phyloP scores from a whole-genome alignment of 2,797 vertebrate genomes.

The Moxostoma hubbsi region DNA sequence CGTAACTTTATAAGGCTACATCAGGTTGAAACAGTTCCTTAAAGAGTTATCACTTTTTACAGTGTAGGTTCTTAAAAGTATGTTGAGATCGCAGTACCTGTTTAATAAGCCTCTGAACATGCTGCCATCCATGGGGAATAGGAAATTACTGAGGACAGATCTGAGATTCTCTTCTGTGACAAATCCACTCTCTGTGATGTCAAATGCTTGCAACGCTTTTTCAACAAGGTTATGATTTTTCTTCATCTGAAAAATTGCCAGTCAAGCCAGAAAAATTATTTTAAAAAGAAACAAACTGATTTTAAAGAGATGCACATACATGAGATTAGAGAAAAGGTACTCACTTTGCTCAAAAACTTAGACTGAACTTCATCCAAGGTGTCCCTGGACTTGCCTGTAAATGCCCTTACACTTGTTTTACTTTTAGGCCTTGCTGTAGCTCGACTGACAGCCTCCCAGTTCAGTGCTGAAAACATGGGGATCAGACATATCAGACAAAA shows the following conservation, averaged over 20 bases:
- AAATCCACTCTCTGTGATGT: conserved; percentile 68
- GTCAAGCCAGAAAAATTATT: neutral
- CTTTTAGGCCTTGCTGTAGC: conserved; percentile 53
- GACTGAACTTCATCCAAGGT: conserved; percentile 65
- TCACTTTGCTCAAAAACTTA: conserved; percentile 73
- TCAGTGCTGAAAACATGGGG: conserved; percentile 38
- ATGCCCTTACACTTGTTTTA: conserved; percentile 26
- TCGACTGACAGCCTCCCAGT: conserved; percentile 50
- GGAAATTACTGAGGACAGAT: conserved; percentile 75
- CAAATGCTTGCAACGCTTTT: conserved; percentile 75
- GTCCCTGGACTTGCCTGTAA: conserved; percentile 25
- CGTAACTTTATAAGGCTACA: no score
- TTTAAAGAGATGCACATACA: neutral
- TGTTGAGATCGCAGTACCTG: conserved; percentile 63
- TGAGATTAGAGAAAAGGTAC: neutral
- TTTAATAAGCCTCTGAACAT: conserved; percentile 77
- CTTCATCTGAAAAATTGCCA: conserved; percentile 62
- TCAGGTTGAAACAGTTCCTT: no score
- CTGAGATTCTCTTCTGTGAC: conserved; percentile 78
- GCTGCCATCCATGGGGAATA: conserved; percentile 72
- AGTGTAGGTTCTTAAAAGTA: neutral
- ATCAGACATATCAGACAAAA: no score
- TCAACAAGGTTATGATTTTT: conserved; percentile 65
- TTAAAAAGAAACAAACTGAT: neutral
- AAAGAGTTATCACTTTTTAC: no score